Evolutionary conservation across 2,888 invertebrate genomes (phyloP).

Genomic region (Cylloceria caligata): DNA sequence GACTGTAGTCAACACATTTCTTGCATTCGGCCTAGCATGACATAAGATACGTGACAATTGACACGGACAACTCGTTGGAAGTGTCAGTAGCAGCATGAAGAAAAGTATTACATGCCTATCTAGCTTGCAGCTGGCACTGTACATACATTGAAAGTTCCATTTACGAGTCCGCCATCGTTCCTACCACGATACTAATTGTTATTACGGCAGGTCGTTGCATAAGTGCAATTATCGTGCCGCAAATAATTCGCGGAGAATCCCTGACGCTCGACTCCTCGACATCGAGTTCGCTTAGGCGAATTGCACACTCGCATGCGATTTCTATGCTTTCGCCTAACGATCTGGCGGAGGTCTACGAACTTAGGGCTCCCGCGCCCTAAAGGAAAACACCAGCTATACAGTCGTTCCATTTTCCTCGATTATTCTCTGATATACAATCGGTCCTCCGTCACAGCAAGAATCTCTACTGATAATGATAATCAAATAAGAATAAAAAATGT

Average conservation of each 20-base stretch:
- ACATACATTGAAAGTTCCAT: constrained; percentile 62
- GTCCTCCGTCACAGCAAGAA: neutral
- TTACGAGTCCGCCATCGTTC: constrained; percentile 56
- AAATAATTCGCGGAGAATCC: constrained; percentile 49
- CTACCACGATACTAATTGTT: constrained; percentile 77
- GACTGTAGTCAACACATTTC: neutral
- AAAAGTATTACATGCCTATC: neutral
- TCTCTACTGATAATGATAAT: neutral
- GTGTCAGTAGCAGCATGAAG: constrained; percentile 16
- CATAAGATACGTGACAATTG: constrained; percentile 30
- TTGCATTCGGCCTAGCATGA: neutral
- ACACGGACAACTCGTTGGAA: neutral
- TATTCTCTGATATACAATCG: neutral
- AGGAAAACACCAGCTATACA: constrained; percentile 17
- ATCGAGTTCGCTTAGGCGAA: constrained; percentile 1
- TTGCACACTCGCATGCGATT: constrained; percentile 51
- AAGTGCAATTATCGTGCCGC: constrained; percentile 78
- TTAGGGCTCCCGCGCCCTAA: constrained; percentile 24
- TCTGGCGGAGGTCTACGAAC: constrained; percentile 45
- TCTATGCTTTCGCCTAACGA: constrained; percentile 27
- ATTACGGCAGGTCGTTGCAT: constrained; percentile 78
- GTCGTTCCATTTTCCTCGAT: neutral
- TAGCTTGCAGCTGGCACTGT: constrained; percentile 4
- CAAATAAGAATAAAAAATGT: too few relatives aligned
- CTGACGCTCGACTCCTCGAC: neutral